These are phyloP conservation scores for Hermaeophaga mercurialis DNA, from an alignment of 2,888 invertebrate genomes.

Conservation along the genomic window DNA sequence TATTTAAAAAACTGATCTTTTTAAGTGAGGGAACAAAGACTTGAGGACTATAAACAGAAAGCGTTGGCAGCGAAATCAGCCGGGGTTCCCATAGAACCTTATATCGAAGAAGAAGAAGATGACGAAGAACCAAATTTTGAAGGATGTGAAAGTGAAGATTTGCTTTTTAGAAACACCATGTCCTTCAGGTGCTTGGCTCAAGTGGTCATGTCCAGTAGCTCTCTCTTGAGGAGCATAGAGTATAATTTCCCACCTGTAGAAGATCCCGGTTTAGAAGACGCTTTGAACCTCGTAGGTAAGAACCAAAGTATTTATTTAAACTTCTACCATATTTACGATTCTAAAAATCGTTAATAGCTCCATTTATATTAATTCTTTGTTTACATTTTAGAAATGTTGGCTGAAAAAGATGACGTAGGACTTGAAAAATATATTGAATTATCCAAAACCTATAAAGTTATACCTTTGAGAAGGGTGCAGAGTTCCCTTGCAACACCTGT, in stretches of 20 bases:
- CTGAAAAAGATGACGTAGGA: slow-evolving; percentile 48
- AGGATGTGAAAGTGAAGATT: slow-evolving; percentile 39
- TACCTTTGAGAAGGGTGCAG: slow-evolving; percentile 51
- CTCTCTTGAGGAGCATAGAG: slow-evolving; percentile 57
- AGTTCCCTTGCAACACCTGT: slow-evolving; percentile 44
- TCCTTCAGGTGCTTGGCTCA: slow-evolving; percentile 56
- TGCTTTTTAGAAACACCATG: slow-evolving; percentile 48
- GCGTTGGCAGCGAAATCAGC: neutral
- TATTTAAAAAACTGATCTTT: no score
- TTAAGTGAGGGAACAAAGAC: neutral
- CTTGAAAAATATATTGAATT: slow-evolving; percentile 50
- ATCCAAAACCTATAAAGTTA: slow-evolving; percentile 53
- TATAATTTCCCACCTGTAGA: slow-evolving; percentile 56
- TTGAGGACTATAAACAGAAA: neutral
- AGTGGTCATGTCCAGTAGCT: slow-evolving; percentile 57
- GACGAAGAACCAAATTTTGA: slow-evolving; percentile 15
- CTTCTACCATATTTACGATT: neutral
- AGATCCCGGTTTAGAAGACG: slow-evolving; percentile 56
- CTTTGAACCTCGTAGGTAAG: slow-evolving; percentile 49
- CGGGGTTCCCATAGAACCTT: neutral
- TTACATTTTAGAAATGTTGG: slow-evolving; percentile 39
- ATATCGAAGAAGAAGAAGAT: slow-evolving; percentile 11
- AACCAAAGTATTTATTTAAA: neutral
- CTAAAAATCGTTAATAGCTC: neutral
- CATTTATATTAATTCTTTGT: slow-evolving; percentile 4